Evolutionary conservation across 2,888 invertebrate species (phyloP).

Genomic region (Leucophora obtusa): DNA sequence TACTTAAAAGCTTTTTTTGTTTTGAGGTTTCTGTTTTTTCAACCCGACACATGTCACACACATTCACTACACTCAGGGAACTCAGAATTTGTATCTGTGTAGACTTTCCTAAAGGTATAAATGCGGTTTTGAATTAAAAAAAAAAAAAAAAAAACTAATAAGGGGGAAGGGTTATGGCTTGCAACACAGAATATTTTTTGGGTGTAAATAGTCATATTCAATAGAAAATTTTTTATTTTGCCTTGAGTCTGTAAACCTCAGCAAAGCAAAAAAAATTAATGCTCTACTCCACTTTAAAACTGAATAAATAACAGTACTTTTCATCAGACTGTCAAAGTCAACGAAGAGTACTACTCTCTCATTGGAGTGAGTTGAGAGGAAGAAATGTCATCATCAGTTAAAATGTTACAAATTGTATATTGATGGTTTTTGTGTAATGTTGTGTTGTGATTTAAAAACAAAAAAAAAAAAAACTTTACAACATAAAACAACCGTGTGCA

Average conservation of each 20-base stretch:
- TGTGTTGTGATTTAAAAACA: conserved; percentile 1
- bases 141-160: not conserved
- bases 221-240: not conserved
- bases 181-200: conserved; percentile 6
- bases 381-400: conserved; percentile 41
- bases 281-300: conserved; percentile 24
- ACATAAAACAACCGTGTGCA: not conserved
- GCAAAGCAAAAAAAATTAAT: conserved; percentile 10
- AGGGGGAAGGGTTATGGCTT: conserved; percentile 8
- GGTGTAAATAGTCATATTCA: conserved; percentile 1
- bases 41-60: conserved; percentile 49
- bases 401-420: conserved; percentile 49
- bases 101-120: conserved; percentile 11
- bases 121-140: conserved; percentile 34
- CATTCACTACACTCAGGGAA: conserved; percentile 2
- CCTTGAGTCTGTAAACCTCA: conserved; percentile 11
- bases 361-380: not conserved
- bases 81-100: not conserved
- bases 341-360: not conserved
- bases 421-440: conserved; percentile 24
- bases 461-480: too few relatives aligned
- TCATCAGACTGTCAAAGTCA: conserved; percentile 39
- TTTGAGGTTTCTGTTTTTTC: conserved; percentile 1
- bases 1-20: conserved; percentile 59
- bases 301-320: conserved; percentile 47